Base-by-base conservation (phyloP, 2,888 invertebrate genomes). In the Ischnura elegans region DNA sequence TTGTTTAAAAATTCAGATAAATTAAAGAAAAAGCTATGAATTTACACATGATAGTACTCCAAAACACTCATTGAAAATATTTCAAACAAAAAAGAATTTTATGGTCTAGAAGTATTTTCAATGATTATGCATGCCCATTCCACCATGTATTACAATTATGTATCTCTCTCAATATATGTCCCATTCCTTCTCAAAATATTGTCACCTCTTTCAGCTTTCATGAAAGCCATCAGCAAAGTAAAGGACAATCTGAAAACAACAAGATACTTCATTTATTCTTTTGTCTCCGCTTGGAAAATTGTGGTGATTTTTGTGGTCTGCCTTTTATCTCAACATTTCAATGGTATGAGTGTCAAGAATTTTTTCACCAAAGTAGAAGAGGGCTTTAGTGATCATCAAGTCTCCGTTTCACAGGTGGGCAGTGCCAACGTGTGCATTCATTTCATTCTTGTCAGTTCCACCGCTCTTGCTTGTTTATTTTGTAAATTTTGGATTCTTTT, bases 251-350 rank as follows among this genome's bases (percentile, higher is more conserved):
- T 99, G 94, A 97, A 97, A 94, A 96, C 97, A 93, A 98, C 98
- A 0, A 97, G 99, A 93, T 99, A 99, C 95, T 99, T 98, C 96
- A 98, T 97, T 3, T 99, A 99, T 96, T 97, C 99, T 95, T 98
- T 99, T 95, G 97, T 99, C 93, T 98, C 99, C 0, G 96, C 98
- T 0, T 99, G 99, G 99, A 99, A 99, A 96, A 98, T 99, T 93
- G 94, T 97, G 16, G 96, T 98, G 76, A 99, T 99, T 95, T 96
- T 99, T 94, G 96, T 98, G 95, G 97, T 98, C 93, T 97, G 98
- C 94, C 95, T 98, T 25, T 96, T 98, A 76, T 97, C 98, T 94
- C 96, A 98, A 51, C 97, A 98, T 96, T 96, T 98, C 94, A 97
- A 97, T 94, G 98, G 98, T 25, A 98, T 98, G 93, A 98, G 97